Evolutionary conservation across 2,113 vertebrate species (phyloP).

Genomic region (Cyprinodon tularosa): DNA sequence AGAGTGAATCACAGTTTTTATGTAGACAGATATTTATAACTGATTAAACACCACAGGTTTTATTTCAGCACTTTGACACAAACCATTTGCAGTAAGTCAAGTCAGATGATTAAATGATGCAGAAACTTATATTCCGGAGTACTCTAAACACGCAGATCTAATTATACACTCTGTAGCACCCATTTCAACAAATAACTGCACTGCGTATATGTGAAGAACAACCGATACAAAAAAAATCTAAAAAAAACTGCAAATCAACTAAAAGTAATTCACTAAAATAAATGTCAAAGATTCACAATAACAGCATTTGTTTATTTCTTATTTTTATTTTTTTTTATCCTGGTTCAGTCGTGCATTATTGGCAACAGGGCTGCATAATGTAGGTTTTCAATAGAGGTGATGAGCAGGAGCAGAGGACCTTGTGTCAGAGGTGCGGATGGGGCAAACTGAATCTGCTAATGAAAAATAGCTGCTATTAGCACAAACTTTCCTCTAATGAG

Average conservation of each 20-base stretch:
- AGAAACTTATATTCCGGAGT: neutral
- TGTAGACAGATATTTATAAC: neutral
- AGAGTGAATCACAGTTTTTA: neutral
- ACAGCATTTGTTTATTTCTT: neutral
- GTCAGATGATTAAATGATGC: neutral
- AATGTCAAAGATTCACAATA: neutral
- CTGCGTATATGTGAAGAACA: neutral
- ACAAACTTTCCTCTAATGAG: conserved; percentile 69
- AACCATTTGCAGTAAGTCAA: conserved; percentile 10
- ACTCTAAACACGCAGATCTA: neutral
- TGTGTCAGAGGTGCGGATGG: conserved; percentile 56
- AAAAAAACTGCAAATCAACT: neutral
- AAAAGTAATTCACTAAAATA: neutral
- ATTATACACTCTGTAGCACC: neutral
- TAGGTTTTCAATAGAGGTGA: conserved; percentile 31
- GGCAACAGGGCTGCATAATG: conserved; percentile 3
- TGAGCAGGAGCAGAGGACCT: conserved; percentile 34
- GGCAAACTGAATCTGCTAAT: conserved; percentile 58
- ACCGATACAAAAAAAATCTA: neutral
- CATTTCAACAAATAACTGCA: neutral
- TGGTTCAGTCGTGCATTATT: neutral
- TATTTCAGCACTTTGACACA: neutral
- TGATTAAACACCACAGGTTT: neutral
- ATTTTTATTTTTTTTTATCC: neutral
- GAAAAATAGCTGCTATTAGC: conserved; percentile 80